phyloP scores from a whole-genome alignment of 2,888 invertebrate genomes.

The Branchipolynoe longqiensis region DNA sequence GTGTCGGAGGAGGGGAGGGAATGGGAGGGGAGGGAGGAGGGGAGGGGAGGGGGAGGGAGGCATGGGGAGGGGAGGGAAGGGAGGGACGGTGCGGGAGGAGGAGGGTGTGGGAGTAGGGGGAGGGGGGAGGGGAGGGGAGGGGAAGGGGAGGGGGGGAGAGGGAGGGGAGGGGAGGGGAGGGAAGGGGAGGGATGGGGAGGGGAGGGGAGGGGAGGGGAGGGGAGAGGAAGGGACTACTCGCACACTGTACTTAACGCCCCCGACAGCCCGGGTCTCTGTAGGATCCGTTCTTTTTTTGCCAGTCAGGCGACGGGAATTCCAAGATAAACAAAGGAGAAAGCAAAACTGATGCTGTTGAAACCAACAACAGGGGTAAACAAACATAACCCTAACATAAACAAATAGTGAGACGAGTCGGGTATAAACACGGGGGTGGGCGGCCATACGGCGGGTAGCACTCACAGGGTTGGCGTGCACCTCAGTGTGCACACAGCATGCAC shows the following conservation, averaged over 20 bases:
- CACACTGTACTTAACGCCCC: neutral
- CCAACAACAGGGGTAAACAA: slow-evolving; percentile 52
- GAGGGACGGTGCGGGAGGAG: neutral
- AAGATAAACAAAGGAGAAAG: slow-evolving; percentile 29
- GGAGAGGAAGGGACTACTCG: neutral
- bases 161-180: neutral
- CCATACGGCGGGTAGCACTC: neutral
- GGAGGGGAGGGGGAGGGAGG: neutral
- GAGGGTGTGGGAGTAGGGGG: neutral
- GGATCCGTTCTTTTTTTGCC: slow-evolving; percentile 22
- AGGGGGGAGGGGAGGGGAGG: neutral
- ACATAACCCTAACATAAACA: slow-evolving; percentile 53
- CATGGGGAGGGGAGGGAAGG: neutral
- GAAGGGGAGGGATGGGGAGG: slow-evolving; percentile 1
- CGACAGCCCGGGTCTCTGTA: neutral
- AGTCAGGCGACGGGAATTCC: slow-evolving; percentile 12
- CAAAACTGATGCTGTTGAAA: slow-evolving; percentile 31
- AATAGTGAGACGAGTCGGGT: neutral
- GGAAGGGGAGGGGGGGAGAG: neutral
- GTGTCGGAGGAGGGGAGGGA: neutral
- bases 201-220: neutral
- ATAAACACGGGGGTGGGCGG: slow-evolving; percentile 20
- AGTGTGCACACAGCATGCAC: neutral
- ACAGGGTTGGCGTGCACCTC: neutral
- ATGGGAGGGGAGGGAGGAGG: neutral